These are phyloP conservation scores for Pleuronectes platessa DNA, from an alignment of 2,113 vertebrate genomes.

Conservation along the genomic window DNA sequence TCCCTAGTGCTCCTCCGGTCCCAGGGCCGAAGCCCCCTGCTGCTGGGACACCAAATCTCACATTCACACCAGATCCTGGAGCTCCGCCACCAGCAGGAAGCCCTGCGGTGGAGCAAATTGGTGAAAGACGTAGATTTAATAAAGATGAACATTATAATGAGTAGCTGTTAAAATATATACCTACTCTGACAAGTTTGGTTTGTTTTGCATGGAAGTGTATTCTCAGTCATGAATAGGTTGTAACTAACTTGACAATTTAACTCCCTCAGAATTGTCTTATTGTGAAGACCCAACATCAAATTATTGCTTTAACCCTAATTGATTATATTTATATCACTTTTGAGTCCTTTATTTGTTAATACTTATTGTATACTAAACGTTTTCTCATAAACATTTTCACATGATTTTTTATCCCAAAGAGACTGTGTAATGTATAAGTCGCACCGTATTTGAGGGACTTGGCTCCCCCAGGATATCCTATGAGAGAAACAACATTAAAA, in stretches of 20 bases:
- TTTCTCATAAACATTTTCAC: not conserved
- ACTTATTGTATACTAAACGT: not conserved
- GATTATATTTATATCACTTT: not conserved
- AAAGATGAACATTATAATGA: not conserved
- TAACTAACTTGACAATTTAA: not conserved
- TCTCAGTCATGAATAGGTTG: not conserved
- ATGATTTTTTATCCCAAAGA: not conserved
- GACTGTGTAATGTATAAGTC: too few relatives aligned
- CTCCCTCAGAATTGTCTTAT: not conserved
- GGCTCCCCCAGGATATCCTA: slow-evolving; percentile 60
- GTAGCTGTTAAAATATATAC: not conserved
- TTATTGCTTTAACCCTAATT: slow-evolving; percentile 9
- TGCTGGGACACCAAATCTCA: slow-evolving; percentile 36
- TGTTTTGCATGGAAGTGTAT: not conserved
- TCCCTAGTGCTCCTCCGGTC: slow-evolving; percentile 41
- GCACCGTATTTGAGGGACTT: slow-evolving; percentile 61
- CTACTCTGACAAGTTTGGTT: too few relatives aligned
- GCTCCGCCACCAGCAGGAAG: slow-evolving; percentile 50
- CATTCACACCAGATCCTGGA: slow-evolving; percentile 42
- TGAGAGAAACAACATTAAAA: slow-evolving; percentile 18
- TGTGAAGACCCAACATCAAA: not conserved
- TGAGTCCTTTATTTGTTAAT: too few relatives aligned
- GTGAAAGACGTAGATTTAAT: not conserved
- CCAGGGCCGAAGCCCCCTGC: slow-evolving; percentile 58
- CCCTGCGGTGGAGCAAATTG: slow-evolving; percentile 23